Evolutionary conservation across 2,113 vertebrate species (phyloP).

Genomic region (Cyprinodon tularosa): DNA sequence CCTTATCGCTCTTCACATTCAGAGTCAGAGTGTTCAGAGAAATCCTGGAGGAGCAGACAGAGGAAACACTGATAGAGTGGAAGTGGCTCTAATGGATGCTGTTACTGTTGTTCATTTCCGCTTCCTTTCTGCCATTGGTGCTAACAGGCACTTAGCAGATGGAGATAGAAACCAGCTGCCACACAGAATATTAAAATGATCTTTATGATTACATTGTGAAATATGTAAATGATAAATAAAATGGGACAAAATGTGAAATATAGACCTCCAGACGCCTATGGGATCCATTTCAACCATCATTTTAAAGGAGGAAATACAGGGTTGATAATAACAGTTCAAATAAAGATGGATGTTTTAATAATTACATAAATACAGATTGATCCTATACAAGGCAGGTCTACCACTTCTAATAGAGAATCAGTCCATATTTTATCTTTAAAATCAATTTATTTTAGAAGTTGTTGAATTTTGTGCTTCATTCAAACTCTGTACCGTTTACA

Average conservation of each 20-base stretch:
- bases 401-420: neutral
- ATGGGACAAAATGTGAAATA: neutral
- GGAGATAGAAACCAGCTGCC: neutral
- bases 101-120: neutral
- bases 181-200: neutral
- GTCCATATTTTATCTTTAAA: neutral
- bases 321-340: neutral
- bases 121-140: neutral
- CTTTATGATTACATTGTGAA: neutral
- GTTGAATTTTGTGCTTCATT: no score
- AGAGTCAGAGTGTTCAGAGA: constrained; percentile 92
- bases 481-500: no score
- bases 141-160: neutral
- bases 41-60: constrained; percentile 77
- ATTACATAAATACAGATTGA: neutral
- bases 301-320: neutral
- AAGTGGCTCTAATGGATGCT: constrained; percentile 2
- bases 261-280: neutral
- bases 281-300: neutral
- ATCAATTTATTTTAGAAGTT: neutral
- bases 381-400: neutral
- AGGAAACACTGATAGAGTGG: constrained; percentile 3
- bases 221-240: neutral
- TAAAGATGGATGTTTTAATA: neutral
- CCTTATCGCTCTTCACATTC: constrained; percentile 94